Evolutionary conservation across 2,113 vertebrate species (phyloP).

Genomic region (Microcebus griseorufus): DNA sequence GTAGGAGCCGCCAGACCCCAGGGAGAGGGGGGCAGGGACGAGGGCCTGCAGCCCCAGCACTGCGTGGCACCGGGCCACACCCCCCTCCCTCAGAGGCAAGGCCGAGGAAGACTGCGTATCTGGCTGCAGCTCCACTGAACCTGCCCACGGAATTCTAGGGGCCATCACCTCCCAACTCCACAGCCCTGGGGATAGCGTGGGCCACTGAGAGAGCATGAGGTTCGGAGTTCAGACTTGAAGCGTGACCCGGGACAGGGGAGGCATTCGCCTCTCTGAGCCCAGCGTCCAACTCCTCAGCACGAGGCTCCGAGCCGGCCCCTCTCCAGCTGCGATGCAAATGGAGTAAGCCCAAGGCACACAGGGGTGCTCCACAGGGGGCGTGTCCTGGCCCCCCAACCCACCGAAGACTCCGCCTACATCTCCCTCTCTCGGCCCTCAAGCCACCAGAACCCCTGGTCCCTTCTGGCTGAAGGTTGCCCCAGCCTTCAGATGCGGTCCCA

Average conservation of each 20-base stretch:
- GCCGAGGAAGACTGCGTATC: not conserved
- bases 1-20: not conserved
- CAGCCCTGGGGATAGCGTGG: not conserved
- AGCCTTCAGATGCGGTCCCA: not conserved
- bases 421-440: not conserved
- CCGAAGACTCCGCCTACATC: not conserved
- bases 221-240: not conserved
- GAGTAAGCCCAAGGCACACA: not conserved
- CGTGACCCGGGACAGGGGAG: too few relatives aligned
- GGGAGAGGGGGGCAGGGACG: not conserved
- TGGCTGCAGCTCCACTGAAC: not conserved
- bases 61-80: not conserved
- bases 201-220: not conserved
- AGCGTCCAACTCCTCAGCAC: not conserved
- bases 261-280: not conserved
- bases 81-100: not conserved
- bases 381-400: not conserved
- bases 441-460: not conserved
- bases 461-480: not conserved
- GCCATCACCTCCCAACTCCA: not conserved
- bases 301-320: fast-evolving
- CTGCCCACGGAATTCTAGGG: not conserved
- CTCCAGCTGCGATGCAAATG: too few relatives aligned
- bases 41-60: not conserved
- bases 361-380: not conserved